A percentile compares a stretch with the other conserved stretches of the same genome.
phyloP scores from a whole-genome alignment of 2,113 vertebrate genomes.

The Excalfactoria chinensis region DNA sequence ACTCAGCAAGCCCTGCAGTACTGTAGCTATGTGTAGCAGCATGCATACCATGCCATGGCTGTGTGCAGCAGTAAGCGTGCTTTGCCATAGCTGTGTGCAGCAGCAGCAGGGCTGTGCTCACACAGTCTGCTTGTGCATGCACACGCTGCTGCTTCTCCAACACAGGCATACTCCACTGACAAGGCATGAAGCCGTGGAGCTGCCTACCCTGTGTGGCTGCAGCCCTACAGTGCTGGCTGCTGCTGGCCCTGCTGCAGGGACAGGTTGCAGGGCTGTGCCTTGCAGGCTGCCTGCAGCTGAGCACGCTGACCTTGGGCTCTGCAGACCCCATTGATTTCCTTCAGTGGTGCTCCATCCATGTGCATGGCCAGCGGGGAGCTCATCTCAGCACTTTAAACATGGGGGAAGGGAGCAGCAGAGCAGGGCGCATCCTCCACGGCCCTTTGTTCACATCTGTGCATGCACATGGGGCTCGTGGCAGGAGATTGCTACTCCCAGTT shows the following conservation, averaged over 20 bases:
- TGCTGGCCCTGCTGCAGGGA: too few relatives aligned
- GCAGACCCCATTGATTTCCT: constrained; percentile 46
- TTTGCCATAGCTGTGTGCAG: too few relatives aligned
- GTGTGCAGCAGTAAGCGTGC: not conserved
- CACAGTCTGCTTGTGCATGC: constrained; percentile 26
- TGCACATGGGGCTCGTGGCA: constrained; percentile 45
- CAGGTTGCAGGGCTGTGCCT: not conserved
- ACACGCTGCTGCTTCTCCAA: not conserved
- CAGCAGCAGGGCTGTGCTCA: not conserved
- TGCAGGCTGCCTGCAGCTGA: constrained; percentile 14
- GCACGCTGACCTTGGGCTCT: constrained; percentile 22
- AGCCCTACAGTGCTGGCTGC: too few relatives aligned
- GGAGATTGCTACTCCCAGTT: constrained; percentile 52
- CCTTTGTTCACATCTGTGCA: constrained; percentile 75
- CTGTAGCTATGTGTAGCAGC: not conserved
- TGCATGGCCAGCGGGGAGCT: constrained; percentile 10
- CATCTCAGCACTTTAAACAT: not conserved
- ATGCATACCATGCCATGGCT: too few relatives aligned
- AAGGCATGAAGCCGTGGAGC: constrained; percentile 40
- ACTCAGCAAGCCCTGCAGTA: not conserved
- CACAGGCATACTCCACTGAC: constrained; percentile 26
- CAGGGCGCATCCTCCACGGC: constrained; percentile 34
- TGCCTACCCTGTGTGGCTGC: constrained; percentile 9
- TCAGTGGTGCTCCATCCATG: not conserved
- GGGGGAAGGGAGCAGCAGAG: constrained; percentile 26